Evolutionary conservation across 2,888 invertebrate genomes (phyloP), one percentile per base, ranked within the genome.

Genomic region (Anagyrus pseudococci): DNA sequence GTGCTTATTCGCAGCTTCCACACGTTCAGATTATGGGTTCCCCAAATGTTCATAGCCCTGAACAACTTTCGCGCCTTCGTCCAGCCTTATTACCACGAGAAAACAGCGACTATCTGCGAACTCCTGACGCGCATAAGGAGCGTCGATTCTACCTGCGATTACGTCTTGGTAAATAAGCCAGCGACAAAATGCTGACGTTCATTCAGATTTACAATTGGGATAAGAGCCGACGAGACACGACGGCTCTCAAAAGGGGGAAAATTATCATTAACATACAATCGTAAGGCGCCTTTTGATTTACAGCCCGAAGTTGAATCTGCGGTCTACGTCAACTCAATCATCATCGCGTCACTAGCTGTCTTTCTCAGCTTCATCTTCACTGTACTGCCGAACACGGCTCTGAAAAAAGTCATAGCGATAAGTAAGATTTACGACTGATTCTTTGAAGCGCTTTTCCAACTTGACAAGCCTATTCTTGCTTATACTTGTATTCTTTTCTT

Each of bases 11-110:
- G 10, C 73, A 86, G 86, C 47, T 84, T 85, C 74, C 85, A 86
- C 71, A 84, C 84, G 2, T 77, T 86, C 71, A 83, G 84, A 74
- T 80, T 86, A 59, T 86, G 86, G 86, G 82, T 86, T 58, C 86
- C 86, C 4, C 84, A 85, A 66, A 75, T 86, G 65, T 86, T 85
- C 74, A 80, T 81, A 62, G 80, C 90, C 73, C 86, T 90, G 40
- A 76, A 75, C n/a, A 83, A 85, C 64, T 73, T 80, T 54, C 80
- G 82, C 40, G 69, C 68, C 64, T 69, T 75, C 6, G 77, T 67
- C 19, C 66, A 62, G 52, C 61, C 67, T 1, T 47, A 53, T 13
- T 70, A 69, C 60, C 68, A 69, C 25, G 70, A 68, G 10, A 72
- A 76, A 57, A 71, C 76, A 4, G 77, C 82, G n/a, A 79, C 77